Evolutionary conservation across 2,888 invertebrate genomes (phyloP).

Genomic region (Phymatocera aterrima): DNA sequence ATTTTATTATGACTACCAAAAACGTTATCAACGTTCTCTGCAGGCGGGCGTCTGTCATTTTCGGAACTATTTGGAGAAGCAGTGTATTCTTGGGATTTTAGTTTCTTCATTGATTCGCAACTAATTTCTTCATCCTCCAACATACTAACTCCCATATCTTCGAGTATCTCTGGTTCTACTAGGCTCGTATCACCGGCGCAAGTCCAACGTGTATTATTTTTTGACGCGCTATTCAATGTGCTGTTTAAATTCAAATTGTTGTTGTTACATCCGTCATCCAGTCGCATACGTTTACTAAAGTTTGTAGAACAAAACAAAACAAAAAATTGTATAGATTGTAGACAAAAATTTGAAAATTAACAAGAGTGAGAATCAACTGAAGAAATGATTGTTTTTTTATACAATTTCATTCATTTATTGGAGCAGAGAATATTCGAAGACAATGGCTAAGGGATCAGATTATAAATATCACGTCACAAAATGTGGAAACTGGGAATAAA

Average conservation of each 20-base stretch:
- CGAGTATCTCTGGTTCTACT: slow-evolving; percentile 75
- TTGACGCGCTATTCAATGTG: slow-evolving; percentile 59
- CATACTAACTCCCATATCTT: slow-evolving; percentile 80
- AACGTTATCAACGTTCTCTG: slow-evolving; percentile 50
- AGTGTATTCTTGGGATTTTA: slow-evolving; percentile 70
- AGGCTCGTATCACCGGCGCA: slow-evolving; percentile 68
- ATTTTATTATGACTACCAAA: slow-evolving; percentile 57
- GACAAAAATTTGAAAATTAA: background rate
- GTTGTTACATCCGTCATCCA: slow-evolving; percentile 68
- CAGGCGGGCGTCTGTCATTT: slow-evolving; percentile 54
- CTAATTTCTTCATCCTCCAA: slow-evolving; percentile 76
- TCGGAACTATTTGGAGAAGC: slow-evolving; percentile 61
- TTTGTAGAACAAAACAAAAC: background rate
- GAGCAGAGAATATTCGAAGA: background rate
- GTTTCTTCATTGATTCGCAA: slow-evolving; percentile 66
- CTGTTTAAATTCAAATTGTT: slow-evolving; percentile 60
- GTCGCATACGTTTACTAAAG: slow-evolving; percentile 66
- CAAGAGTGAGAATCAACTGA: background rate
- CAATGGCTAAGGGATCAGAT: background rate
- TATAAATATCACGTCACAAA: background rate
- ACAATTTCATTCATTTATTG: background rate
- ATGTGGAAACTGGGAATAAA: slow-evolving; percentile 5
- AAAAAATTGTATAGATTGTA: background rate
- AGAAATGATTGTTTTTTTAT: background rate
- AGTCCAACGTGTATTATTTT: slow-evolving; percentile 64